Evolutionary conservation across 2,888 invertebrate genomes (phyloP).

Genomic region (Ptilodon capucinus): DNA sequence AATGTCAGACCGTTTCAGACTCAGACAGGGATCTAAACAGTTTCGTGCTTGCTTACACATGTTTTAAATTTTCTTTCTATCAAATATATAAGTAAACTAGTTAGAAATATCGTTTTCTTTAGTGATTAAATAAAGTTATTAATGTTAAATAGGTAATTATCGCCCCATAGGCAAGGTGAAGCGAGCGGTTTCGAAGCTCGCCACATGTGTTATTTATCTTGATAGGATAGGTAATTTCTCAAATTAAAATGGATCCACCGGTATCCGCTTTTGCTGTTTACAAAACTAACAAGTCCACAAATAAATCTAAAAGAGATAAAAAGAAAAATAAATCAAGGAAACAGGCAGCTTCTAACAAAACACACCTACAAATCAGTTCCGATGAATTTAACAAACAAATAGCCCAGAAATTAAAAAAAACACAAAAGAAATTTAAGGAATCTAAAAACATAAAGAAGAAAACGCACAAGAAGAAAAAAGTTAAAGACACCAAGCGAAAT

Average conservation of each 20-base stretch:
- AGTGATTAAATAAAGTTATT: too few relatives aligned
- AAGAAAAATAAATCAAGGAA: constrained; percentile 38
- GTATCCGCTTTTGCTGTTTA: constrained; percentile 72
- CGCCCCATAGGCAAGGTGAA: too few relatives aligned
- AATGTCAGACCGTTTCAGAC: too few relatives aligned
- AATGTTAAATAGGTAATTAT: too few relatives aligned
- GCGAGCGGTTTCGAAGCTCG: too few relatives aligned
- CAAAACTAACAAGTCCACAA: constrained; percentile 50
- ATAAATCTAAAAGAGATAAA: constrained; percentile 43
- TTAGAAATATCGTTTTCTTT: too few relatives aligned
- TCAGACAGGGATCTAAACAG: too few relatives aligned
- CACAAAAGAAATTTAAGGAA: constrained; percentile 49
- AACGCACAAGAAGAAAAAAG: constrained; percentile 56
- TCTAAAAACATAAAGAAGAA: constrained; percentile 55
- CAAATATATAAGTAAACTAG: too few relatives aligned
- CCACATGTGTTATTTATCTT: background rate
- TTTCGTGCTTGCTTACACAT: too few relatives aligned
- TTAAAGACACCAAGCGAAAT: constrained; percentile 23
- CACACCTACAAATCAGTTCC: constrained; percentile 27
- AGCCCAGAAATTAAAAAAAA: constrained; percentile 54
- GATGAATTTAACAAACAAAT: constrained; percentile 44
- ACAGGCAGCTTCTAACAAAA: constrained; percentile 18
- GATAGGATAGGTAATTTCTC: background rate
- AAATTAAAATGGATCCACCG: constrained; percentile 54
- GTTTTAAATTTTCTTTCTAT: too few relatives aligned